phyloP scores from a whole-genome alignment of 2,113 vertebrate species.

The Helogale parvula region DNA sequence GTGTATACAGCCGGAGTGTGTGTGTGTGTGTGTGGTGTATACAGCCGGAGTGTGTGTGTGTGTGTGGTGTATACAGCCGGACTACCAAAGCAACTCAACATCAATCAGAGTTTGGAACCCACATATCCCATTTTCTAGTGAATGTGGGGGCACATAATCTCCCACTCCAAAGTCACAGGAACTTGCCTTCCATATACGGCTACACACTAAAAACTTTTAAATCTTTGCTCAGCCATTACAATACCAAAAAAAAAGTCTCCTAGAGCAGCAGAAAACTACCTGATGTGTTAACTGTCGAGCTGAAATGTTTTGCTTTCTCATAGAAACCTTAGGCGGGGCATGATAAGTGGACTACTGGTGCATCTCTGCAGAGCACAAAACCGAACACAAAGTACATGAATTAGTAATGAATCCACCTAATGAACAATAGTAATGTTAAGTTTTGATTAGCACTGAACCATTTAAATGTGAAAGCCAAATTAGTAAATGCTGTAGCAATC shows the following conservation, averaged over 20 bases:
- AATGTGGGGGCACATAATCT: background rate
- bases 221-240: slow-evolving; percentile 43
- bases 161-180: background rate
- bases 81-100: slow-evolving; percentile 22
- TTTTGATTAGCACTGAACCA: slow-evolving; percentile 78
- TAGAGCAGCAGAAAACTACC: slow-evolving; percentile 73
- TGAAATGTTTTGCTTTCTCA: slow-evolving; percentile 73
- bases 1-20: background rate
- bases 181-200: background rate
- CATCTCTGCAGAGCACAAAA: slow-evolving; percentile 65
- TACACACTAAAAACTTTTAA: slow-evolving; percentile 29
- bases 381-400: slow-evolving; percentile 79
- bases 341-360: slow-evolving; percentile 41
- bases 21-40: background rate
- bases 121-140: slow-evolving; percentile 28
- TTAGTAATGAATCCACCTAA: slow-evolving; percentile 74
- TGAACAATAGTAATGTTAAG: slow-evolving; percentile 67
- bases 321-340: slow-evolving; percentile 65
- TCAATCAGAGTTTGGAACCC: background rate
- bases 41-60: background rate
- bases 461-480: slow-evolving; percentile 74
- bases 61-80: background rate
- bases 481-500: slow-evolving; percentile 77
- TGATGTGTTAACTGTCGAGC: slow-evolving; percentile 58
- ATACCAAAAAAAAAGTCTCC: background rate